Percentiles rank a stretch among this genome's conserved stretches.
phyloP scores from a whole-genome alignment of 2,888 invertebrate species.

The Cantharis flavilabris region DNA sequence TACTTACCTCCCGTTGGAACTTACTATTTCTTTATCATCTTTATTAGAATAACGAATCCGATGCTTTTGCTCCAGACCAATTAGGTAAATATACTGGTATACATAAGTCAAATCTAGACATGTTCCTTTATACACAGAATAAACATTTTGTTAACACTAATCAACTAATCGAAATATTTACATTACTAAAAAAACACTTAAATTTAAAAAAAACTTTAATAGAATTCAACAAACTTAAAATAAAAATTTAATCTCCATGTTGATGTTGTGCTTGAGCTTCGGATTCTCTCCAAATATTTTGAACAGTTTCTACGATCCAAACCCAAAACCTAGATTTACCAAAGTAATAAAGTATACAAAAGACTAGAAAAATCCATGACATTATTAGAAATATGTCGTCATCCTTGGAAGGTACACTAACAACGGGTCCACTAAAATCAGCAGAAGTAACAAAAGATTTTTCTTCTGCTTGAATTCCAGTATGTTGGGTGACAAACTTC shows the following conservation, averaged over 20 bases:
- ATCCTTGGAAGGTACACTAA: conserved; percentile 74
- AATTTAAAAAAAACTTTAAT: not conserved
- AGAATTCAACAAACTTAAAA: not conserved
- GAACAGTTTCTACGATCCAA: conserved; percentile 80
- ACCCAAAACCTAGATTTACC: conserved; percentile 77
- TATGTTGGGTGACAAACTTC: conserved; percentile 76
- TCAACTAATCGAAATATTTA: not conserved
- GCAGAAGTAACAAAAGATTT: conserved; percentile 72
- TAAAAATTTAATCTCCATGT: conserved; percentile 59
- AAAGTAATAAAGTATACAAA: conserved; percentile 75
- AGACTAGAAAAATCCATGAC: conserved; percentile 83
- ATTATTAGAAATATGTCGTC: conserved; percentile 81
- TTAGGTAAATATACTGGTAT: too few species aligned
- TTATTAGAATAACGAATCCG: too few species aligned
- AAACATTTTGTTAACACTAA: not conserved
- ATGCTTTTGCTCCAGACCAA: too few species aligned
- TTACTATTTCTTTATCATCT: too few species aligned
- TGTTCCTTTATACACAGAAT: too few species aligned
- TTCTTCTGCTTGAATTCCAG: conserved; percentile 68
- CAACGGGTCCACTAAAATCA: conserved; percentile 81
- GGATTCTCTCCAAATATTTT: conserved; percentile 86
- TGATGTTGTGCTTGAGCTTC: conserved; percentile 81
- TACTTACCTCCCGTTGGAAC: too few species aligned
- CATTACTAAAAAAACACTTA: not conserved
- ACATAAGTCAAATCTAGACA: too few species aligned